These are phyloP conservation scores for Drosophila cardini DNA, from an alignment of 1,140 invertebrate genomes.

Conservation along the genomic window DNA sequence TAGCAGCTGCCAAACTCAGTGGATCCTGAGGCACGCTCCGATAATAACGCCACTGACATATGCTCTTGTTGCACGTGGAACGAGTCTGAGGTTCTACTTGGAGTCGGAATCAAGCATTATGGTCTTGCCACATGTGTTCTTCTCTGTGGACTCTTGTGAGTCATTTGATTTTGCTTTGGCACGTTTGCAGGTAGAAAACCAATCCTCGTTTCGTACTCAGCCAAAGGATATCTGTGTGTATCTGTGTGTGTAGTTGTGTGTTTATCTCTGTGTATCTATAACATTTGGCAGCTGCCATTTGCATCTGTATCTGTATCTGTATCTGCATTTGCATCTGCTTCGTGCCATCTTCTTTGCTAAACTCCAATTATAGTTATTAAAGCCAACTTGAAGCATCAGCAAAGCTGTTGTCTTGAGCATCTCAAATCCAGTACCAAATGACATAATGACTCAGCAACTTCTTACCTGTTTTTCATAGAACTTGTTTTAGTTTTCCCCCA, in stretches of 20 bases:
- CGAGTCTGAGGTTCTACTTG: constrained; percentile 1
- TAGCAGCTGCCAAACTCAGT: constrained; percentile 34
- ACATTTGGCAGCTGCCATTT: constrained; percentile 4
- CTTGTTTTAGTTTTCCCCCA: constrained; percentile 17
- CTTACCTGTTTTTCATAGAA: constrained; percentile 55
- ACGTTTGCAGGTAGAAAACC: constrained; percentile 38
- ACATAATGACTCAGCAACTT: constrained; percentile 35
- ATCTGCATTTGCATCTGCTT: constrained; percentile 18
- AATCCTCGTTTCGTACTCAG: neutral
- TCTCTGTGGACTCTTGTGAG: constrained; percentile 16
- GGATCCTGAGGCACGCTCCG: constrained; percentile 42
- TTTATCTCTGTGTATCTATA: neutral
- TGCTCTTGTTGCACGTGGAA: constrained; percentile 44
- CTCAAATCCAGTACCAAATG: constrained; percentile 23
- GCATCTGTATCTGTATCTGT: constrained; percentile 9
- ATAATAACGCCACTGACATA: constrained; percentile 43
- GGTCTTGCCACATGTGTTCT: constrained; percentile 32
- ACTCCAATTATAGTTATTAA: constrained; percentile 11
- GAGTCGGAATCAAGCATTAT: constrained; percentile 9
- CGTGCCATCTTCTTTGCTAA: constrained; percentile 1
- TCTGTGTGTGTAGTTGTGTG: neutral
- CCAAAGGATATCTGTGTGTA: constrained; percentile 3
- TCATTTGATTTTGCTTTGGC: constrained; percentile 42
- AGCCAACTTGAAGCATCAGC: constrained; percentile 9
- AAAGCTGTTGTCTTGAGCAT: neutral